Conservation (phyloP, 92 coral and sea anemone genomes). For the Phymanthus crucifer region DNA sequence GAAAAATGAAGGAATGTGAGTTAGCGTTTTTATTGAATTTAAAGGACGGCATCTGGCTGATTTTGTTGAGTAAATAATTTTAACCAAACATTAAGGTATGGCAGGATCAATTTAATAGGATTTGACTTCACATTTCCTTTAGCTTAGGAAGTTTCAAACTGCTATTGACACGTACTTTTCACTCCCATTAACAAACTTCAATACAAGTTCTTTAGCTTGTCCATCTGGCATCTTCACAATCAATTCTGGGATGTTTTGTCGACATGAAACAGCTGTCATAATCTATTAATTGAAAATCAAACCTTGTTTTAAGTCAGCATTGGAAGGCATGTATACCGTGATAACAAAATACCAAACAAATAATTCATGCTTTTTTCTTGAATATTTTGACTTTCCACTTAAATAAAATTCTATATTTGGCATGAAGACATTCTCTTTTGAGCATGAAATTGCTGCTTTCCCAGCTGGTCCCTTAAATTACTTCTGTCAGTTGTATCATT, state of each 20-base stretch:
- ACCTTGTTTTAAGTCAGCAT: neutral
- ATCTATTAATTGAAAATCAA: neutral
- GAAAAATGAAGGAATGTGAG: slow-evolving; percentile 10
- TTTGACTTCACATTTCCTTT: slow-evolving; percentile 10
- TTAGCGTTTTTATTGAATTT: slow-evolving; percentile 12
- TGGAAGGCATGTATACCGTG: neutral
- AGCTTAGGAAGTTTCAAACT: neutral
- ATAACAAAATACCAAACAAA: neutral
- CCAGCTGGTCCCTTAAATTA: slow-evolving; percentile 1
- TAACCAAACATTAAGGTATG: slow-evolving; percentile 1
- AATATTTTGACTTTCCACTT: slow-evolving; percentile 4
- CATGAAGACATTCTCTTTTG: slow-evolving; percentile 3
- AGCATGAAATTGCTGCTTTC: slow-evolving; percentile 5
- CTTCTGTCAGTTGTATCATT: neutral
- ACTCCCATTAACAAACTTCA: slow-evolving; percentile 29
- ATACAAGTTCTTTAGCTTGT: slow-evolving; percentile 47
- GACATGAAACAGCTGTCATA: slow-evolving; percentile 17
- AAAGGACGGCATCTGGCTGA: slow-evolving; percentile 8
- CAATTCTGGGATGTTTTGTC: slow-evolving; percentile 11
- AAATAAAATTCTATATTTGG: slow-evolving; percentile 2
- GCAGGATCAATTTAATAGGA: neutral
- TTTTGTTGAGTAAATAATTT: neutral
- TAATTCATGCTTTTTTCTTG: neutral
- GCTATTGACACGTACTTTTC: slow-evolving; percentile 33
- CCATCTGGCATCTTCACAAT: slow-evolving; percentile 38